These are phyloP conservation scores for Trichomalopsis sarcophagae DNA, from an alignment of 1,140 invertebrate genomes.

Conservation along the genomic window DNA sequence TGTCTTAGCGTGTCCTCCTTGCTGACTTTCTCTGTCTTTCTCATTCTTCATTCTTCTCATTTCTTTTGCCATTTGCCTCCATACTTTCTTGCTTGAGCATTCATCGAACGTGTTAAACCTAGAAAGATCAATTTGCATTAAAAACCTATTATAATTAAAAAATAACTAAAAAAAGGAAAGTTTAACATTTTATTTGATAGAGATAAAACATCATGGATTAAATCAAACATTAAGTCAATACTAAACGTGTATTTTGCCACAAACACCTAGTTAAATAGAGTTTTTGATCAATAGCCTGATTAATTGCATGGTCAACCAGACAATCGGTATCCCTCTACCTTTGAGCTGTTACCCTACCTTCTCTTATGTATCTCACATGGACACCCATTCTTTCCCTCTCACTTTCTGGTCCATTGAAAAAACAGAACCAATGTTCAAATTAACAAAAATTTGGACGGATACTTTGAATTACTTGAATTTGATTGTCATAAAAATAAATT, in stretches of 20 bases:
- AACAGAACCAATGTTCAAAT: too few relatives aligned
- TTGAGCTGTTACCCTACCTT: not conserved
- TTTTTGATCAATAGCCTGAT: slow-evolving; percentile 37
- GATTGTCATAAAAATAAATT: too few relatives aligned
- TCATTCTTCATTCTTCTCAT: not conserved
- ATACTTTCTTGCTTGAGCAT: not conserved
- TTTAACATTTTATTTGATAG: too few relatives aligned
- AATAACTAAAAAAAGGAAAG: not conserved
- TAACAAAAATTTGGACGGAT: too few relatives aligned
- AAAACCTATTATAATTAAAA: not conserved
- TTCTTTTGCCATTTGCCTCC: not conserved
- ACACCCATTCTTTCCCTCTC: too few relatives aligned
- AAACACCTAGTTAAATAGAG: slow-evolving; percentile 30
- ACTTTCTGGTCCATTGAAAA: too few relatives aligned
- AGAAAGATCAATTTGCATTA: not conserved
- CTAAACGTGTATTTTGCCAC: slow-evolving; percentile 8
- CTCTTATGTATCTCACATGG: not conserved
- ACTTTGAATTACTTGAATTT: too few relatives aligned
- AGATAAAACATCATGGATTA: too few relatives aligned
- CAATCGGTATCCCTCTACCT: not conserved
- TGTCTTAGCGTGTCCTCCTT: slow-evolving; percentile 29
- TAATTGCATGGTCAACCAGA: slow-evolving; percentile 30
- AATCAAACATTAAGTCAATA: too few relatives aligned
- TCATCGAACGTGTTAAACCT: not conserved
- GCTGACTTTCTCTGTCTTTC: slow-evolving; percentile 1